phyloP scores from a whole-genome alignment of 2,797 vertebrate species.

The Squalus acanthias region DNA sequence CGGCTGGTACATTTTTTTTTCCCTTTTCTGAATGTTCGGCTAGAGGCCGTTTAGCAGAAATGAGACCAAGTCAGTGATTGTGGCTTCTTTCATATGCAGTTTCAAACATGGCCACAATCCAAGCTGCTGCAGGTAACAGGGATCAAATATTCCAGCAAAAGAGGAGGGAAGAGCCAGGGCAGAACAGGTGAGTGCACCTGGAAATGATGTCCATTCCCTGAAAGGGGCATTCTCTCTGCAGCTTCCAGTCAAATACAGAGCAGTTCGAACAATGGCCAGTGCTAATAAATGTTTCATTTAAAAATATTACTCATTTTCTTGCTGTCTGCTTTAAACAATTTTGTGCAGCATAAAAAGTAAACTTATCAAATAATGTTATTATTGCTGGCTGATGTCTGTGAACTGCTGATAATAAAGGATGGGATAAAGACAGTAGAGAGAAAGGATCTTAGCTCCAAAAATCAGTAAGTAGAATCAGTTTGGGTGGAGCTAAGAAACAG shows the following conservation, averaged over 20 bases:
- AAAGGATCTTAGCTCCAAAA: no score
- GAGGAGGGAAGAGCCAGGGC: neutral
- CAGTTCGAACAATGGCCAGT: neutral
- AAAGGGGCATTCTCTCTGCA: neutral
- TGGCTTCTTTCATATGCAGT: conserved; percentile 4
- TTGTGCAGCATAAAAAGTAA: neutral
- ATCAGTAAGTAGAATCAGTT: no score
- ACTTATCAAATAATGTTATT: neutral
- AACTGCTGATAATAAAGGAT: neutral
- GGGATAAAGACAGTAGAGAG: no score
- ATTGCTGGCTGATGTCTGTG: neutral
- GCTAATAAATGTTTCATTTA: no score
- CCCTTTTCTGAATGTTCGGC: neutral
- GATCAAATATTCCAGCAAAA: neutral
- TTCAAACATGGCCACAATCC: neutral
- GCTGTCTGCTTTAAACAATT: neutral
- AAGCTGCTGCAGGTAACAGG: neutral
- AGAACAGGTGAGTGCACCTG: neutral
- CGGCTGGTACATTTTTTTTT: neutral
- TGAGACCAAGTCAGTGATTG: neutral
- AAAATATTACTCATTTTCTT: neutral
- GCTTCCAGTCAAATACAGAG: neutral
- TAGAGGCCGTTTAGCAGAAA: neutral
- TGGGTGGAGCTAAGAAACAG: no score
- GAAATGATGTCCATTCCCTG: neutral